These are phyloP conservation scores for Botia almorhae DNA, from an alignment of 2,797 vertebrate species.

Conservation along the genomic window DNA sequence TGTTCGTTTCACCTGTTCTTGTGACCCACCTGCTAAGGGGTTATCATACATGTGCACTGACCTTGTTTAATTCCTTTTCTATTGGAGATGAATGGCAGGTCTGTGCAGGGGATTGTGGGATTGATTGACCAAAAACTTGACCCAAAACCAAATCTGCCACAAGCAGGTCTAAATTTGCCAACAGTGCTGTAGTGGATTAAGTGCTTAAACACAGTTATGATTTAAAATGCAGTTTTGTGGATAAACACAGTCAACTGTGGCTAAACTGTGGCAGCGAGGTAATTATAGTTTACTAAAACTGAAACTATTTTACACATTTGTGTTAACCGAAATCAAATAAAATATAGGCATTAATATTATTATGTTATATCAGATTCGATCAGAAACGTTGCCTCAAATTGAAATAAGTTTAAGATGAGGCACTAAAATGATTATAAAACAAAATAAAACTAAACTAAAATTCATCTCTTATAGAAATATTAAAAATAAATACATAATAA, in stretches of 20 bases:
- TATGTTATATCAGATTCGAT: too few species aligned
- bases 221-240: neutral
- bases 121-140: neutral
- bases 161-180: neutral
- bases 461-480: too few species aligned
- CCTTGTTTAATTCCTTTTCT: neutral
- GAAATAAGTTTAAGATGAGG: too few species aligned
- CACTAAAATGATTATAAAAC: too few species aligned
- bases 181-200: neutral
- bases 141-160: neutral
- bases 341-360: too few species aligned
- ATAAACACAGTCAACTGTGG: neutral
- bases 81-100: neutral
- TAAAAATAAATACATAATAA: too few species aligned
- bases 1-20: neutral
- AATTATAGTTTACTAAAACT: too few species aligned
- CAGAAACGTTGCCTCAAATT: too few species aligned
- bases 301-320: too few species aligned
- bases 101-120: neutral
- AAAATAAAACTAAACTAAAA: too few species aligned
- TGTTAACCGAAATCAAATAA: too few species aligned
- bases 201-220: neutral
- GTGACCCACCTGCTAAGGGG: neutral
- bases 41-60: neutral
- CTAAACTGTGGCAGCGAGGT: neutral